Evolutionary conservation across 2,113 vertebrate genomes (phyloP).

Genomic region (Dinomys branickii): DNA sequence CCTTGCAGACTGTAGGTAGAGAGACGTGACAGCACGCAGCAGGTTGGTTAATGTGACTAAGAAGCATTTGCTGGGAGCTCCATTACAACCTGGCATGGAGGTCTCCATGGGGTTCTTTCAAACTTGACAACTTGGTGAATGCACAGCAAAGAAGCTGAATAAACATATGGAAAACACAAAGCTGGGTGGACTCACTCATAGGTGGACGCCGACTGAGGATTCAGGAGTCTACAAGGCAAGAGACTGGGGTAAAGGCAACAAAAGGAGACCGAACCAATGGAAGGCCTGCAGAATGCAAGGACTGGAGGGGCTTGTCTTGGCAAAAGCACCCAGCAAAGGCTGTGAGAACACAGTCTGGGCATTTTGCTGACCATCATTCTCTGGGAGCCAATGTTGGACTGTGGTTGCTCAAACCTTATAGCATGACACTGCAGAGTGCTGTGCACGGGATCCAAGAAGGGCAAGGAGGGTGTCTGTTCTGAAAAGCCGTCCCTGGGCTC

Average conservation of each 20-base stretch:
- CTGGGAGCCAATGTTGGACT: not conserved
- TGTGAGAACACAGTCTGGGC: not conserved
- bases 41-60: not conserved
- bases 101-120: not conserved
- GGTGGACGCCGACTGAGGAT: not conserved
- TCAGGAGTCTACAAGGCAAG: not conserved
- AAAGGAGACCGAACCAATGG: not conserved
- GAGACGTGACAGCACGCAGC: not conserved
- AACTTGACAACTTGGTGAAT: not conserved
- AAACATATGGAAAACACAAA: not conserved
- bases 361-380: not conserved
- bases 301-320: not conserved
- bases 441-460: not conserved
- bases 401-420: not conserved
- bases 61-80: not conserved
- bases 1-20: not conserved
- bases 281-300: not conserved
- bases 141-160: not conserved
- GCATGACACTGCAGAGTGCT: not conserved
- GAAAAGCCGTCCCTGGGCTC: not conserved
- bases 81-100: not conserved
- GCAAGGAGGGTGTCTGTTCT: too few relatives aligned
- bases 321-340: not conserved
- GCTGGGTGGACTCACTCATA: not conserved
- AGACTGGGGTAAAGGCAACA: not conserved